Conservation (phyloP, 1,140 invertebrate genomes). For the Apocrypta bakeri region DNA sequence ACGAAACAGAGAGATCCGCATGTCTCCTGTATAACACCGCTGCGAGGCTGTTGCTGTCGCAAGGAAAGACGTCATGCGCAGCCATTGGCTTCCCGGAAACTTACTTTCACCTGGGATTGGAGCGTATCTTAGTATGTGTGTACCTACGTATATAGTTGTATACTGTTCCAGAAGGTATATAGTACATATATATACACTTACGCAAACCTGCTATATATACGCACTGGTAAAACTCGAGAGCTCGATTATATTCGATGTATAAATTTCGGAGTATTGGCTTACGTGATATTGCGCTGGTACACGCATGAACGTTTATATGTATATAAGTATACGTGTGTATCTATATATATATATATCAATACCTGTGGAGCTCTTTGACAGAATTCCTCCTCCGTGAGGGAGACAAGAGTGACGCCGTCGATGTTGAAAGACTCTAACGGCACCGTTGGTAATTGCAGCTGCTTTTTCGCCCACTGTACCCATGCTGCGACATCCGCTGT, state of each 20-base stretch:
- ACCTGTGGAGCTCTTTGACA: conserved; percentile 86
- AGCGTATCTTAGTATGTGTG: background rate
- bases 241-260: background rate
- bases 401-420: conserved; percentile 84
- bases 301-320: too few relatives aligned
- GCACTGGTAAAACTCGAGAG: background rate
- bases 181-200: too few relatives aligned
- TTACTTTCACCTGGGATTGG: conserved; percentile 69
- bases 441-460: conserved; percentile 82
- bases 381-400: conserved; percentile 90
- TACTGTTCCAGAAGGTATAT: background rate
- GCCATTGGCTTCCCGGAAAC: conserved; percentile 68
- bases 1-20: background rate
- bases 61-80: conserved; percentile 56
- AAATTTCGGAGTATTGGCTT: too few relatives aligned
- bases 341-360: conserved; percentile 46
- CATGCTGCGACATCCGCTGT: conserved; percentile 88
- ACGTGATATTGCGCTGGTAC: too few relatives aligned
- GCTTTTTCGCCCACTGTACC: conserved; percentile 88
- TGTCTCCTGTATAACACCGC: background rate
- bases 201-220: background rate
- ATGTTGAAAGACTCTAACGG: conserved; percentile 85
- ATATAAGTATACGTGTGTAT: too few relatives aligned
- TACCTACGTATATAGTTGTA: background rate
- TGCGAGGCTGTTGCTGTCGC: background rate